Conservation (phyloP, 1,140 invertebrate genomes). For the Lucilia cuprina region DNA sequence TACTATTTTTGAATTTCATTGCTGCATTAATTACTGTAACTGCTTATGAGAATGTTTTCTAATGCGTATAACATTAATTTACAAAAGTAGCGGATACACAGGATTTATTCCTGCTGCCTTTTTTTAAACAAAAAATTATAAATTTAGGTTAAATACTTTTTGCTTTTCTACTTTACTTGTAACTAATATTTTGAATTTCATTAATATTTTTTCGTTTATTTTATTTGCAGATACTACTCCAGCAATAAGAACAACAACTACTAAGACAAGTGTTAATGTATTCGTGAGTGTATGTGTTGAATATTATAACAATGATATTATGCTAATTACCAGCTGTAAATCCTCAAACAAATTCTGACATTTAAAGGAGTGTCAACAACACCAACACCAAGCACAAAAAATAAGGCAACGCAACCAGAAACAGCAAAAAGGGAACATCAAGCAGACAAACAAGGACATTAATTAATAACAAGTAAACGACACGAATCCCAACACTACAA, state of each 20-base stretch:
- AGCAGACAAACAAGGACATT: constrained; percentile 28
- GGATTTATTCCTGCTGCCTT: background rate
- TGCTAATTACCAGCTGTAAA: constrained; percentile 38
- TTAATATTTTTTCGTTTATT: background rate
- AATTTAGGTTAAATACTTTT: background rate
- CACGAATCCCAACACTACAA: background rate
- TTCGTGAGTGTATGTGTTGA: constrained; percentile 1
- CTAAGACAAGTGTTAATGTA: constrained; percentile 5
- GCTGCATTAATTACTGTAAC: too few relatives aligned
- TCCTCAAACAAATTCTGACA: constrained; percentile 25
- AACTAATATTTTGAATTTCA: background rate
- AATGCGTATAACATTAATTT: too few relatives aligned
- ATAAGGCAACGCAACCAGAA: background rate
- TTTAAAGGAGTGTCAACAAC: constrained; percentile 27
- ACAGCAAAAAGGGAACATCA: background rate
- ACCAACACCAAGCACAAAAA: background rate
- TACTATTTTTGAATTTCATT: too few relatives aligned
- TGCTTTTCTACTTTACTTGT: background rate
- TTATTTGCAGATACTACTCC: background rate
- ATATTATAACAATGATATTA: constrained; percentile 27
- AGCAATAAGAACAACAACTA: background rate
- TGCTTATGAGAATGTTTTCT: too few relatives aligned
- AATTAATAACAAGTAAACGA: constrained; percentile 37
- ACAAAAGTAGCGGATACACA: too few relatives aligned
- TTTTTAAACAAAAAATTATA: background rate